Percentiles rank a stretch among this genome's conserved stretches.
Evolutionary conservation across 2,888 invertebrate genomes (phyloP).

Genomic region (Dasysyrphus albostriatus): DNA sequence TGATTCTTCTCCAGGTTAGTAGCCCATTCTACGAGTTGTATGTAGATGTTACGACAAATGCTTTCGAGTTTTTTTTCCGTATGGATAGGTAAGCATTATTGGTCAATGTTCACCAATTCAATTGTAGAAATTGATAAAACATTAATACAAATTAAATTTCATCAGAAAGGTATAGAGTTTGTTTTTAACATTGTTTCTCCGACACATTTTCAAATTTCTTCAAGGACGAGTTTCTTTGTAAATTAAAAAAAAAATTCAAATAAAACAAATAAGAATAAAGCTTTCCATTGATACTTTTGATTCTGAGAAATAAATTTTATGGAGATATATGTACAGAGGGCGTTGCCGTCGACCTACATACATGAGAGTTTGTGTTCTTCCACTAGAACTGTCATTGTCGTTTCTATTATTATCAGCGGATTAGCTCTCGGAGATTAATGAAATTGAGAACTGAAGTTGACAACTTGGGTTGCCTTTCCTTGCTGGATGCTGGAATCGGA

Average conservation of each 20-base stretch:
- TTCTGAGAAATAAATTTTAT: not conserved
- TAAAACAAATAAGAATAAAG: not conserved
- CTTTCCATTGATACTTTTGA: slow-evolving; percentile 34
- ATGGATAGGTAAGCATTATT: slow-evolving; percentile 35
- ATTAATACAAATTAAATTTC: slow-evolving; percentile 71
- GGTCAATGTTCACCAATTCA: slow-evolving; percentile 58
- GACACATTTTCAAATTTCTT: not conserved
- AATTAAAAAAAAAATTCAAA: not conserved
- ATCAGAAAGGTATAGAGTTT: not conserved
- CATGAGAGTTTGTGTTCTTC: slow-evolving; percentile 21
- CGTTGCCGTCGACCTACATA: slow-evolving; percentile 17
- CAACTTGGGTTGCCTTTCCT: slow-evolving; percentile 58
- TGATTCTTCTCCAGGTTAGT: not conserved
- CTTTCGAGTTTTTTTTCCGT: not conserved
- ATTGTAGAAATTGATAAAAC: slow-evolving; percentile 65
- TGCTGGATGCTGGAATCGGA: slow-evolving; percentile 52
- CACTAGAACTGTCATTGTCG: slow-evolving; percentile 55
- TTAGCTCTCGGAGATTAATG: slow-evolving; percentile 69
- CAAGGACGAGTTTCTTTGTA: not conserved
- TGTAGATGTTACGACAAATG: not conserved
- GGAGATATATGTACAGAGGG: not conserved
- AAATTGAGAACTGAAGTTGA: slow-evolving; percentile 70
- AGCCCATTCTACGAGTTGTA: not conserved
- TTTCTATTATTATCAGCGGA: slow-evolving; percentile 70
- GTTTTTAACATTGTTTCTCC: slow-evolving; percentile 19